Conservation (phyloP, 1,140 invertebrate genomes). For the Papilio machaon region DNA sequence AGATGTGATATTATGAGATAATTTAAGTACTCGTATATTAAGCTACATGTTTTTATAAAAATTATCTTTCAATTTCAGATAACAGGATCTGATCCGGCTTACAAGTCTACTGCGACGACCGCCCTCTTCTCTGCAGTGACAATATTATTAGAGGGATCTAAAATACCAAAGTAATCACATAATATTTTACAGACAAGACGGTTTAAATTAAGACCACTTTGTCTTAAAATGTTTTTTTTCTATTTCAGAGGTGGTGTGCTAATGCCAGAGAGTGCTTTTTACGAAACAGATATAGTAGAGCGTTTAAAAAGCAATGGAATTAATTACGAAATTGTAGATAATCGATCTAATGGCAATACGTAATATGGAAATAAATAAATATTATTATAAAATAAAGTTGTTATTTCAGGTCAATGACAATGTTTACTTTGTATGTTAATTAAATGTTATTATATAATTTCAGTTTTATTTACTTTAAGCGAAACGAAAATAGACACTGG, state of each 20-base stretch:
- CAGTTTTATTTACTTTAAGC: neutral
- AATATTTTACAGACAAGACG: neutral
- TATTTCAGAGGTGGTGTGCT: conserved; percentile 31
- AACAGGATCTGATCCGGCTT: conserved; percentile 85
- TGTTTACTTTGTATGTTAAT: neutral
- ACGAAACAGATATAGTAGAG: conserved; percentile 28
- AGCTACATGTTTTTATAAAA: conserved; percentile 1
- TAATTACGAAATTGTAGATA: conserved; percentile 27
- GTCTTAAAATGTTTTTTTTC: neutral
- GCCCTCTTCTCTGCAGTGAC: conserved; percentile 87
- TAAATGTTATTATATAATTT: neutral
- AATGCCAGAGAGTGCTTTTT: conserved; percentile 30
- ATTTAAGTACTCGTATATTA: too few species aligned
- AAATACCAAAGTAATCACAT: conserved; percentile 83
- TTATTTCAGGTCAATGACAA: too few species aligned
- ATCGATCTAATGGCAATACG: neutral
- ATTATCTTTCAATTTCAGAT: conserved; percentile 74
- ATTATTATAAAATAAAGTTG: neutral
- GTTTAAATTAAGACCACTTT: neutral
- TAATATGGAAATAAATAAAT: neutral
- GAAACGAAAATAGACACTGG: neutral
- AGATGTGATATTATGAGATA: too few species aligned
- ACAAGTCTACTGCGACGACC: conserved; percentile 88
- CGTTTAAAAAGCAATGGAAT: conserved; percentile 32
- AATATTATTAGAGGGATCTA: conserved; percentile 88